These are phyloP conservation scores for Cinclus mexicanus DNA, from an alignment of 2,113 vertebrate species.

Conservation along the genomic window DNA sequence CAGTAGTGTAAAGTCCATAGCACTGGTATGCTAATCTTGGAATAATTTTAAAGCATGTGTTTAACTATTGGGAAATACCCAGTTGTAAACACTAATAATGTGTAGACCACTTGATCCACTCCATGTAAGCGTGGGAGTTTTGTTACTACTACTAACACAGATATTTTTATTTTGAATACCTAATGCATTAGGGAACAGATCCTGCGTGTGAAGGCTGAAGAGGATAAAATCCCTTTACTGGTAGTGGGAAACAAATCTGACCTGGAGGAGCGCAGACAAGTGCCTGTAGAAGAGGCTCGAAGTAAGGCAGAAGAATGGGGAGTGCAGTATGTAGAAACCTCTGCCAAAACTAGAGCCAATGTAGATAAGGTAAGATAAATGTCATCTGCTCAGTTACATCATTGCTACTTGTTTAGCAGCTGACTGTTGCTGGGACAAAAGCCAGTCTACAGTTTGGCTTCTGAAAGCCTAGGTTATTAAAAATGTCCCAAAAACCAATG, in stretches of 20 bases:
- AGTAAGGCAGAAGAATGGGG: slow-evolving; percentile 88
- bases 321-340: slow-evolving; percentile 96
- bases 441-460: not conserved
- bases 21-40: not conserved
- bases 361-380: slow-evolving; percentile 90
- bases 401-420: not conserved
- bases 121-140: not conserved
- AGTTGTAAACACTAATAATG: not conserved
- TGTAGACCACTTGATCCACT: not conserved
- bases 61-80: not conserved
- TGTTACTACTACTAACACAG: not conserved
- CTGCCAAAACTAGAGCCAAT: slow-evolving; percentile 94
- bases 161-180: not conserved
- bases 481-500: not conserved
- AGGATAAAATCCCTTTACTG: slow-evolving; percentile 91
- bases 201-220: slow-evolving; percentile 93
- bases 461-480: not conserved
- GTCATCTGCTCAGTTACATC: not conserved
- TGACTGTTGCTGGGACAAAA: not conserved
- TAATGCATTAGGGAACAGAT: slow-evolving; percentile 88
- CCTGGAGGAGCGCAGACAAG: slow-evolving; percentile 91
- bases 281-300: slow-evolving; percentile 85
- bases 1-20: not conserved
- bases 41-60: not conserved
- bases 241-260: slow-evolving; percentile 97